Evolutionary conservation across 2,113 vertebrate species (phyloP), one percentile per base, ranked within the genome.

Genomic region (Nematolebias whitei): DNA sequence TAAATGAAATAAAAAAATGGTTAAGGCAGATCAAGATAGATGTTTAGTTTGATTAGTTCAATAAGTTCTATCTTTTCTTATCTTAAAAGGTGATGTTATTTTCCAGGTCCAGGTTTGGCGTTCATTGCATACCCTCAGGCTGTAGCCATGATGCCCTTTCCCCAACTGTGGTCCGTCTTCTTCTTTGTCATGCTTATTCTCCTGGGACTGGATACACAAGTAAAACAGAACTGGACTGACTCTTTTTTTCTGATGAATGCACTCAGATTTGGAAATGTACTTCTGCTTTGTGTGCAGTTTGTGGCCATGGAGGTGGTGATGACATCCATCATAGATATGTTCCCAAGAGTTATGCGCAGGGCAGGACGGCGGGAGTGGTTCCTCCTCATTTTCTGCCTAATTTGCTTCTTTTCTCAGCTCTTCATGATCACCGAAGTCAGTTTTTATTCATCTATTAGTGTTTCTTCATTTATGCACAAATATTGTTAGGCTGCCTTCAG

Each of bases 151-250:
- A 94, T 93, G 91, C 91, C 92, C 32, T 53, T 92, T 19, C 87
- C 92, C 63, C 91, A 94, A 62, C 66, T 93, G 63, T 93, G 92
- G 92, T 87, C 91, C 59, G 50, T 84, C 65, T 91, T 83, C 47
- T 93, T 93, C 82, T 93, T 93, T 24, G 16, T 91, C 43, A 93
- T 93, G 92, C 71, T 93, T 68, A 87, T 93, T 63, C 86, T 94
- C 11, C 67, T 94, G 70, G 89, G 91, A 12, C 78, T 93, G 69
- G 91, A 93, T 66, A 85, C 92, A 78, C 85, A 93, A 68, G 93
- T 93, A 66, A 79, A 71, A 48, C 1, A 4, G 0, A 2, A 24
- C 15, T 18, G 3, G 5, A 40, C 3, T 0, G 43, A 12, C 5
- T 45, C 43, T 45, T 3, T 5, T 32, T 29, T 18, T 12, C 16